These are phyloP conservation scores for Xerus inauris DNA, from an alignment of 2,113 vertebrate species.

Conservation along the genomic window DNA sequence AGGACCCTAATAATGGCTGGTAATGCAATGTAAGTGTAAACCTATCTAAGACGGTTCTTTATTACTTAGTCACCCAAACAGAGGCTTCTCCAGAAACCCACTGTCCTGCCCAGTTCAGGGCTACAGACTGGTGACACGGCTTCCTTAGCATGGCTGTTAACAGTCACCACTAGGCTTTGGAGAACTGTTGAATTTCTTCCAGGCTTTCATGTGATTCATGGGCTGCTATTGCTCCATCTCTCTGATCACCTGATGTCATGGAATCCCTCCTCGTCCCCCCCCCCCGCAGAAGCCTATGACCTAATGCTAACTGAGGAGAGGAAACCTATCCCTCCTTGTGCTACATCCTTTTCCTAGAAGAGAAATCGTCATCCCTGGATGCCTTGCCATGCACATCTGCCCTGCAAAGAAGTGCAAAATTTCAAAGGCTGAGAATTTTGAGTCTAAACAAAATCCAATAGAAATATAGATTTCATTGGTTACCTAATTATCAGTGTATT, in stretches of 20 bases:
- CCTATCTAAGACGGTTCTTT: not conserved
- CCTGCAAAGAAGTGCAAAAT: not conserved
- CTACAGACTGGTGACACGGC: not conserved
- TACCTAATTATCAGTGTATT: not conserved
- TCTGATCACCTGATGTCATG: slow-evolving; percentile 66
- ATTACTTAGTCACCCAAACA: not conserved
- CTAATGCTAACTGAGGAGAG: slow-evolving; percentile 74
- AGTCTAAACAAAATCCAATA: not conserved
- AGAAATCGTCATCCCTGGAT: slow-evolving; percentile 64
- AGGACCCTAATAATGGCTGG: not conserved
- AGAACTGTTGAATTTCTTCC: not conserved
- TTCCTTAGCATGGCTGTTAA: not conserved
- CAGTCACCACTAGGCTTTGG: not conserved
- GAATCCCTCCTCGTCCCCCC: accelerated
- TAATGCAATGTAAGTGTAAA: not conserved
- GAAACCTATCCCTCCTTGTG: not conserved
- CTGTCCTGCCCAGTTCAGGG: not conserved
- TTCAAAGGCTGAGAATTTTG: not conserved
- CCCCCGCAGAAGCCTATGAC: slow-evolving; percentile 56
- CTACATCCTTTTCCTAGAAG: slow-evolving; percentile 56
- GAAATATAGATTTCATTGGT: not conserved
- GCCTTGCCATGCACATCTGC: not conserved
- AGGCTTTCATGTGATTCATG: slow-evolving; percentile 6
- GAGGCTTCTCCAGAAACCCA: not conserved
- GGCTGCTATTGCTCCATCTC: not conserved